Evolutionary conservation across 2,797 vertebrate species (phyloP), one percentile per base, ranked within the genome.

Genomic region (Fistularia commersonii): DNA sequence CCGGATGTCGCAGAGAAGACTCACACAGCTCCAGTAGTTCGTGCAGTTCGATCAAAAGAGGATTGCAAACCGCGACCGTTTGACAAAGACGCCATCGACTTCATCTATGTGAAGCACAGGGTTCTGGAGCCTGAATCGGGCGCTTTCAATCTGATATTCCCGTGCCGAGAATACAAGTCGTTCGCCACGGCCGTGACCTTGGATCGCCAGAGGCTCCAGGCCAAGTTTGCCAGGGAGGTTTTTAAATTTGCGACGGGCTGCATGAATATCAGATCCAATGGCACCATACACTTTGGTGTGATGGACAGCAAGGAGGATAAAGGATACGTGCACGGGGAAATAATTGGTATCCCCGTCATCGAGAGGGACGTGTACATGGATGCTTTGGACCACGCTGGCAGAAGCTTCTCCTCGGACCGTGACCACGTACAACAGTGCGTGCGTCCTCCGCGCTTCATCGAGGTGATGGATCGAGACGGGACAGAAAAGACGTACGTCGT

Each of bases 131-230:
- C 93, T 37, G 92, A 93, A 83, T 89, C 90, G 1, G 93, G 93
- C 47, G 85, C 87, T 33, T 75, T 38, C 39, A 71, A 88, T 72
- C 77, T 93, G 50, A 93, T 79, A 40, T 53, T 8, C 8, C 92
- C 92, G 12, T 94, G 92, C 61, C 93, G 90, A 6, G 93, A 94
- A 79, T 94, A 87, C 8, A 94, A 94, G 65, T 92, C 92, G 31
- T 70, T 93, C 58, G 57, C 63, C 41, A 1, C 0, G 37, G 93
- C 92, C 62, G 85, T 81, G 54, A 31, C 7, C 1, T 52, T 93
- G 62, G 83, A 89, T 37, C 83, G 54, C 48, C 54, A 48, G 32
- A 87, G 85, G 54, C 51, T 93, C 35, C 89, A 92, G 66, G 77
- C 87, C 2, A 94, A 93, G 60, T 91, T 93, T 77, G 88, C 91